Conservation (phyloP, 2,797 vertebrate species). For the Menidia menidia region DNA sequence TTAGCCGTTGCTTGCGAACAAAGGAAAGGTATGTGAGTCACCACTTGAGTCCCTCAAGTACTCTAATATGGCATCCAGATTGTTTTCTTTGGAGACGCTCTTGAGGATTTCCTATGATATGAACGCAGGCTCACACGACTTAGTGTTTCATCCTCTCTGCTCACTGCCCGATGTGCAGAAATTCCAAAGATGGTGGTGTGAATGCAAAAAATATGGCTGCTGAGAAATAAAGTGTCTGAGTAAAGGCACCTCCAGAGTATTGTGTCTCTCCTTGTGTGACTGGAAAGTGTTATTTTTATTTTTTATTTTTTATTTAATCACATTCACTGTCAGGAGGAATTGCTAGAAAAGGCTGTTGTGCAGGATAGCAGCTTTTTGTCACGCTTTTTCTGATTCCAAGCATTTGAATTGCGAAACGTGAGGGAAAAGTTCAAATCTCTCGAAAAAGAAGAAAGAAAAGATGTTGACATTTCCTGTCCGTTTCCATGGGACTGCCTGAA, state of each 20-base stretch:
- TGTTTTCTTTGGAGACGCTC: slow-evolving; percentile 6
- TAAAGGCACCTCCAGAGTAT: neutral
- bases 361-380: neutral
- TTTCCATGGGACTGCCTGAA: slow-evolving; percentile 40
- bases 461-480: slow-evolving; percentile 47
- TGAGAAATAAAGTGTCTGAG: slow-evolving; percentile 6
- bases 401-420: no score
- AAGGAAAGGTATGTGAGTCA: neutral
- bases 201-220: neutral
- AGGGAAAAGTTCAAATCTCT: neutral
- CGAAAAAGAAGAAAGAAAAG: neutral
- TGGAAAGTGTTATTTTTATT: neutral
- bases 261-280: neutral
- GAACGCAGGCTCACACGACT: slow-evolving; percentile 16
- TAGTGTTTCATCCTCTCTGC: slow-evolving; percentile 5
- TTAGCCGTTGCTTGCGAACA: slow-evolving; percentile 16
- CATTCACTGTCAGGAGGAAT: no score
- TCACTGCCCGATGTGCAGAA: slow-evolving; percentile 5
- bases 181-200: neutral
- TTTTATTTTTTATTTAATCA: no score
- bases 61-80: slow-evolving; percentile 1
- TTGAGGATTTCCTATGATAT: slow-evolving; percentile 5
- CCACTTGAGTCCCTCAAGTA: slow-evolving; percentile 1
- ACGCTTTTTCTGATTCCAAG: neutral
- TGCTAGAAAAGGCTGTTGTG: neutral